Base-by-base conservation (phyloP, 1,140 invertebrate species). In the Caenorhabditis latens region DNA sequence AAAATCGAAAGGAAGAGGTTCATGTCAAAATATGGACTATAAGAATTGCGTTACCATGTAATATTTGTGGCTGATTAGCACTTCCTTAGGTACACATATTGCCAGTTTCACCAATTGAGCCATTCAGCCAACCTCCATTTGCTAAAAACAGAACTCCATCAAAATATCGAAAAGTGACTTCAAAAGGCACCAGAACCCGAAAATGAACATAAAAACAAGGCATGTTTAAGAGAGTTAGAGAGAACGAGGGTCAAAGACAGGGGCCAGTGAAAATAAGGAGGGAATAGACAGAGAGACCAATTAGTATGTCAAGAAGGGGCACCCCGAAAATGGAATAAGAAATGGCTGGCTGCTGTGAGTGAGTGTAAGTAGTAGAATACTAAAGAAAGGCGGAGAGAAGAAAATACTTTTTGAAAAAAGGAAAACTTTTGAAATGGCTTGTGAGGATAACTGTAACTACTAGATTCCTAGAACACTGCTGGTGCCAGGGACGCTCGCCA, bases 221-320 rank as follows among this genome's bases (percentile, higher is more conserved):
- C 19, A 67, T 53, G 32, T 32, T 32, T 32, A 32, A 58, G 21
- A n/a, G 57, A 21, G 21, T 21, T 16, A 63, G 61, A 63, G 61
- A 32, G 24, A 63, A 4, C 24, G 61, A 63, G 19, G 11, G 24
- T 21, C n/a, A 58, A 58, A 21, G 8, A n/a, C 8, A 8, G 11
- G 16, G 19, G 16, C 55, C 2, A n/a, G 57, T 16, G 40, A 42
- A 67, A 40, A 67, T 32, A 65, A n/a, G 42, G 71, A 79, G 21
- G 14, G 71, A 79, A 46, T 16, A 71, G 65, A 46, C 13, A 79
- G 71, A 79, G 71, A 79, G 46, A 79, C 46, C 71, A 79, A 79
- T 79, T 79, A 79, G 71, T 79, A 79, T 79, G 71, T 79, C 71
- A 79, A 79, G 71, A 79, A 79, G 71, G 71, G 71, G 71, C 16